Percentiles rank a stretch among this genome's conserved stretches.
Conservation (phyloP, 64 coral and sea anemone genomes). For the Dendrophyllia cribrosa region DNA sequence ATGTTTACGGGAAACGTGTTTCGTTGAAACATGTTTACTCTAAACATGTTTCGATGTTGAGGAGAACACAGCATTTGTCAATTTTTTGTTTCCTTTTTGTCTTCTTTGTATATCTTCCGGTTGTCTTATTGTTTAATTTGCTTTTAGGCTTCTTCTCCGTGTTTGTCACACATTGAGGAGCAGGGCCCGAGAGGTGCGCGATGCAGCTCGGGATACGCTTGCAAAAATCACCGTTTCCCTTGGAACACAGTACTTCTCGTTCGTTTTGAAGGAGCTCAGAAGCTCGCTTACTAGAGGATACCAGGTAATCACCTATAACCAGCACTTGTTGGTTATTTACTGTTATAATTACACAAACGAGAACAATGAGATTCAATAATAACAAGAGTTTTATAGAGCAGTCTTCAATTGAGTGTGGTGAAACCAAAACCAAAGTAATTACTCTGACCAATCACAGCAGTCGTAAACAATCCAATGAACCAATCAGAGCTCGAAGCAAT, state of each 20-base stretch:
- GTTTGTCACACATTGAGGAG: constrained; percentile 90
- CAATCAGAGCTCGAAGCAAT: too few species aligned
- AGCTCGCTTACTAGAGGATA: constrained; percentile 79
- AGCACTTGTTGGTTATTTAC: too few species aligned
- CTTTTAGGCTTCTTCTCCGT: constrained; percentile 82
- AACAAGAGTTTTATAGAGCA: too few species aligned
- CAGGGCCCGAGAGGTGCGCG: constrained; percentile 83
- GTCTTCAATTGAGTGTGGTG: too few species aligned
- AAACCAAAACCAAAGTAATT: too few species aligned
- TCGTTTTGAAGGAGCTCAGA: constrained; percentile 88
- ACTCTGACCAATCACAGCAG: too few species aligned
- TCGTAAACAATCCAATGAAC: too few species aligned
- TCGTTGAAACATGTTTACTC: too few species aligned
- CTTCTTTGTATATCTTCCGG: not conserved
- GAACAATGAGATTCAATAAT: too few species aligned
- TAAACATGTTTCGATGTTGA: too few species aligned
- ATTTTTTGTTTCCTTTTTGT: not conserved
- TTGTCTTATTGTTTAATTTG: not conserved
- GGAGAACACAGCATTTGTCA: too few species aligned
- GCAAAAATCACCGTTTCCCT: constrained; percentile 87
- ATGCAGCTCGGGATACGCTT: constrained; percentile 83
- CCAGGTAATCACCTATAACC: constrained; percentile 82
- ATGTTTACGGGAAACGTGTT: too few species aligned
- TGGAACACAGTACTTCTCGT: constrained; percentile 89
- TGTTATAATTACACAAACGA: not conserved